phyloP scores from a whole-genome alignment of 2,888 invertebrate species.

The Noctua janthina region DNA sequence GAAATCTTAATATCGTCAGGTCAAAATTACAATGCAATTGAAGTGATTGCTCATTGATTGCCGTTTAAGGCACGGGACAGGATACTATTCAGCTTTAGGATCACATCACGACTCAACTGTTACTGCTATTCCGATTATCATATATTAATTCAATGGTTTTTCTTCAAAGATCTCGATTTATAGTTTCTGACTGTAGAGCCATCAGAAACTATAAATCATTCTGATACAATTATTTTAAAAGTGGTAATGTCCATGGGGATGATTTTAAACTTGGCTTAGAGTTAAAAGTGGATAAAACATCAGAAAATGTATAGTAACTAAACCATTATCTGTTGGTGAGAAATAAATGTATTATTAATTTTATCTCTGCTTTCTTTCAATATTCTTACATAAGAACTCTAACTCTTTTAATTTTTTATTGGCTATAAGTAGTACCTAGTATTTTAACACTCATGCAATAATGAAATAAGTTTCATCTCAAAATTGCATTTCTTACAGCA shows the following conservation, averaged over 20 bases:
- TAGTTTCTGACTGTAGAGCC: not conserved
- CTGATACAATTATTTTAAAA: too few relatives aligned
- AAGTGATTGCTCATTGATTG: slow-evolving; percentile 34
- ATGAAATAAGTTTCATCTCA: not conserved
- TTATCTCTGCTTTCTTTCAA: not conserved
- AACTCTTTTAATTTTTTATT: too few relatives aligned
- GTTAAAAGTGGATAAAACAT: not conserved
- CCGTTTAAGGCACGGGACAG: slow-evolving; percentile 23
- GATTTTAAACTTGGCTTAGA: not conserved
- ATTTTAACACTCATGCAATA: not conserved
- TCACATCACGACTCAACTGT: slow-evolving; percentile 25
- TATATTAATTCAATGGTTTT: slow-evolving; percentile 31
- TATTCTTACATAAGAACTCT: not conserved
- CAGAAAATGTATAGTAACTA: not conserved
- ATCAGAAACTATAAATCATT: not conserved
- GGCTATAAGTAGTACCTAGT: too few relatives aligned
- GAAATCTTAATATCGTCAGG: slow-evolving; percentile 34
- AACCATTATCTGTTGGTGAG: not conserved
- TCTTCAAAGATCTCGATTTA: not conserved
- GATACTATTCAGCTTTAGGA: not conserved
- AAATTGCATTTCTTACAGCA: not conserved
- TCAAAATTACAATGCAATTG: slow-evolving; percentile 47
- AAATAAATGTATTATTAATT: not conserved
- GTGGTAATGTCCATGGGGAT: not conserved
- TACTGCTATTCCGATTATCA: slow-evolving; percentile 16